Evolutionary conservation across 2,113 vertebrate species (phyloP).

Genomic region (Albula goreensis): DNA sequence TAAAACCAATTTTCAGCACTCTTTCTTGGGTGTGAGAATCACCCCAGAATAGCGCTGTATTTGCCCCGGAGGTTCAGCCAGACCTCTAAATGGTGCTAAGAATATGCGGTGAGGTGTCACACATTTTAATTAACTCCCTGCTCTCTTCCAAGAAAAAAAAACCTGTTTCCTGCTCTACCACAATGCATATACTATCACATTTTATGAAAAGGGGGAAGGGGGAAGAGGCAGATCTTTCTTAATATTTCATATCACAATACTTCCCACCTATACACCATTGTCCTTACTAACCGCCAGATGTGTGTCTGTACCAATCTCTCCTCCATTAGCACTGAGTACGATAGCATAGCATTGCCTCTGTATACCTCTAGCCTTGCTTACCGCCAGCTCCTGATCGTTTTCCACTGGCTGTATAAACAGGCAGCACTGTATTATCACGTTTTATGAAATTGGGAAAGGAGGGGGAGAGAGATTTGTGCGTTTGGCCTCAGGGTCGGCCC

Average conservation of each 20-base stretch:
- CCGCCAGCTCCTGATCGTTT: too few relatives aligned
- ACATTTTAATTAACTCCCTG: constrained; percentile 57
- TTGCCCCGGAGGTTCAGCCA: constrained; percentile 30
- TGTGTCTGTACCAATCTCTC: too few relatives aligned
- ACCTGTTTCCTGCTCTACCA: constrained; percentile 37
- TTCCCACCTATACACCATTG: too few relatives aligned
- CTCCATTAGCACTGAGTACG: too few relatives aligned
- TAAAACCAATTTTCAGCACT: constrained; percentile 72
- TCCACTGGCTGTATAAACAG: too few relatives aligned
- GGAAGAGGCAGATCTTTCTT: neutral
- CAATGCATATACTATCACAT: constrained; percentile 21
- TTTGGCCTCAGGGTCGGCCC: neutral
- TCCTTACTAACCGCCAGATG: too few relatives aligned
- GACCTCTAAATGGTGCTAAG: constrained; percentile 51
- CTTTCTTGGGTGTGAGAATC: constrained; percentile 47
- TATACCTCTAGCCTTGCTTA: too few relatives aligned
- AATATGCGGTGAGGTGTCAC: constrained; percentile 60
- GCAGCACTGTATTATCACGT: too few relatives aligned
- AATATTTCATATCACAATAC: too few relatives aligned
- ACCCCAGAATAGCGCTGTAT: constrained; percentile 47
- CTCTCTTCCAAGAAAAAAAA: constrained; percentile 28
- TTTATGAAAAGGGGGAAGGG: constrained; percentile 22
- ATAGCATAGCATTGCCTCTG: too few relatives aligned
- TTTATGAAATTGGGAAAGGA: neutral
- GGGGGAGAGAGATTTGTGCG: neutral